A percentile compares a stretch with the other conserved stretches of the same genome.
These are phyloP conservation scores for Capreolus pygargus DNA, from an alignment of 2,113 vertebrate species.

Conservation along the genomic window DNA sequence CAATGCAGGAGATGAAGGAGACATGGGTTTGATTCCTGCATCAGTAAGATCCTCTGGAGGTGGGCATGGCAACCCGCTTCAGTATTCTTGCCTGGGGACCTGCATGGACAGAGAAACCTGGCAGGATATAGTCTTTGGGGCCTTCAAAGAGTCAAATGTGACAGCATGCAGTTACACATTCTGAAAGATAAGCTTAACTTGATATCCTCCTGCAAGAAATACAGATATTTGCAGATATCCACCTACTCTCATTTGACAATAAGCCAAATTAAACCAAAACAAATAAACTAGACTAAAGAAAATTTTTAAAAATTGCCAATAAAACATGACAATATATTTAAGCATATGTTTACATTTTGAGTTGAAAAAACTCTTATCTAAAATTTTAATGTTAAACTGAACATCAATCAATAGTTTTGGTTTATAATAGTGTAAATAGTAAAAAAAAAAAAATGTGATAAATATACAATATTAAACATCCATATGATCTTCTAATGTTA, in stretches of 20 bases:
- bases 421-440: neutral
- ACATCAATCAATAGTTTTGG: neutral
- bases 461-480: conserved; percentile 38
- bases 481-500: conserved; percentile 15
- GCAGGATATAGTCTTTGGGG: neutral
- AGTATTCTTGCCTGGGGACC: neutral
- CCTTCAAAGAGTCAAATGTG: neutral
- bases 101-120: neutral
- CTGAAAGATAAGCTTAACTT: neutral
- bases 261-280: neutral
- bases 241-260: neutral
- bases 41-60: neutral
- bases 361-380: neutral
- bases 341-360: neutral
- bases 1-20: neutral
- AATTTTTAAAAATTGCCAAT: neutral
- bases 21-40: neutral
- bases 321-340: neutral
- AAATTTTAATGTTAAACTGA: neutral
- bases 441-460: conserved; percentile 51
- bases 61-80: neutral
- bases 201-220: neutral
- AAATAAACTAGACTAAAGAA: neutral
- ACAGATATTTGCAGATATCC: neutral
- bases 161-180: neutral